Evolutionary conservation across 2,113 vertebrate species (phyloP).

Genomic region (Asarcornis scutulata): DNA sequence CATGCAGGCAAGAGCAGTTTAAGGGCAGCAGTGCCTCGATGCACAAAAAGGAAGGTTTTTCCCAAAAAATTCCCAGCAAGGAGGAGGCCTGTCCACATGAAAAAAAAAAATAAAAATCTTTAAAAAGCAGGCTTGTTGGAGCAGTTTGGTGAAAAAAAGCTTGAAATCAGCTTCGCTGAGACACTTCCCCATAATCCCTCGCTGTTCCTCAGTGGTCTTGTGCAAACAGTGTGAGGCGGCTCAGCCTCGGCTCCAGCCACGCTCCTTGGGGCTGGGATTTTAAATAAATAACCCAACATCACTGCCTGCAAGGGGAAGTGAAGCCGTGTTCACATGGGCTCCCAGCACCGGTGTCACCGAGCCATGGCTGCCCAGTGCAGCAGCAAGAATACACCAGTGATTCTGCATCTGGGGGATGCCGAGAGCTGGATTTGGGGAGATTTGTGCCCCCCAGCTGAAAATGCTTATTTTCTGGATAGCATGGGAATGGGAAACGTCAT

Average conservation of each 20-base stretch:
- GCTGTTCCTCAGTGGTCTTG: slow-evolving; percentile 50
- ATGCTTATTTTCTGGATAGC: fast-evolving
- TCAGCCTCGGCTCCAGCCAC: not conserved
- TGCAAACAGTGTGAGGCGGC: slow-evolving; percentile 32
- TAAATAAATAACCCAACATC: not conserved
- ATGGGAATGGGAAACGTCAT: fast-evolving
- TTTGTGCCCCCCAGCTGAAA: fast-evolving
- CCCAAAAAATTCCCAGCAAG: not conserved
- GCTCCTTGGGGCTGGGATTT: not conserved
- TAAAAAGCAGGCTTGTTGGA: not conserved
- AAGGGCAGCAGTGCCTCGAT: not conserved
- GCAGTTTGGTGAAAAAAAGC: not conserved
- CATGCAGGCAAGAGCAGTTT: too few species aligned
- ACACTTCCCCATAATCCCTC: slow-evolving; percentile 49
- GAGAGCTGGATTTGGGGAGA: fast-evolving
- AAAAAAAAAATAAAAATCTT: not conserved
- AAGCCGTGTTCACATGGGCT: not conserved
- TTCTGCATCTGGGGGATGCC: fast-evolving
- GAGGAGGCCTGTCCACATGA: not conserved
- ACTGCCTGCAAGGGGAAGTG: not conserved
- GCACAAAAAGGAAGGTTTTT: not conserved
- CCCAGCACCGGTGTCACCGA: not conserved
- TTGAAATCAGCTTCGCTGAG: not conserved
- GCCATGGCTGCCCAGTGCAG: too few species aligned
- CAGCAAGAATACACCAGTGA: not conserved